phyloP scores from a whole-genome alignment of 2,797 vertebrate genomes.

The Distichodus sexfasciatus region DNA sequence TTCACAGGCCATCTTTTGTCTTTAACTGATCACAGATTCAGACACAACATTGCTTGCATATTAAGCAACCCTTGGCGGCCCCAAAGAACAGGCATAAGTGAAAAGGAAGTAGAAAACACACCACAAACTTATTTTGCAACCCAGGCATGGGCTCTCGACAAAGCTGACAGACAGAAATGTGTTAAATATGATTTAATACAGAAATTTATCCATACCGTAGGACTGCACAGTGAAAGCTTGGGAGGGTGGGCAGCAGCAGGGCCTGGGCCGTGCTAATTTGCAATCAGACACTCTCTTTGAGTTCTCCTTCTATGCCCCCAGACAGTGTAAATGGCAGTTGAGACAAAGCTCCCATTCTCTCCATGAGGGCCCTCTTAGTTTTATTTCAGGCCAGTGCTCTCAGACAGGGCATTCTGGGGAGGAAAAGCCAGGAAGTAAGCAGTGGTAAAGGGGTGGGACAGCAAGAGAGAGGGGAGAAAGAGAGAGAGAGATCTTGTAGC shows the following conservation, averaged over 20 bases:
- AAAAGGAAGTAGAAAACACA: conserved; percentile 30
- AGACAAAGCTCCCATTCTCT: conserved; percentile 76
- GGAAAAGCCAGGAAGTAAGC: conserved; percentile 62
- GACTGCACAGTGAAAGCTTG: conserved; percentile 33
- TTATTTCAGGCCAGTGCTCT: conserved; percentile 74
- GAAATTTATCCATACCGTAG: conserved; percentile 50
- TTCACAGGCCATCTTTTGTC: conserved; percentile 48
- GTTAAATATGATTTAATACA: conserved; percentile 37
- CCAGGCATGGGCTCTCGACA: conserved; percentile 13
- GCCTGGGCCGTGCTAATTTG: conserved; percentile 65
- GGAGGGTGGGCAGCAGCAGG: conserved; percentile 27
- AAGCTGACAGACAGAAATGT: conserved; percentile 35
- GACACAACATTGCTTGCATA: conserved; percentile 51
- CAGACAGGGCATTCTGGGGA: conserved; percentile 72
- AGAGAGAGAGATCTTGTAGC: conserved; percentile 49
- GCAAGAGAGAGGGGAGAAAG: conserved; percentile 43
- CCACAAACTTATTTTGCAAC: conserved; percentile 36
- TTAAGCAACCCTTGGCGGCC: conserved; percentile 42
- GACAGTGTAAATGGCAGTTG: conserved; percentile 73
- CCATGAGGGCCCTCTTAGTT: conserved; percentile 66
- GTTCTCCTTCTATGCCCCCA: conserved; percentile 63
- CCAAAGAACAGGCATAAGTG: conserved; percentile 30
- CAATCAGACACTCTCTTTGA: conserved; percentile 73
- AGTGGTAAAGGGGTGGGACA: conserved; percentile 57
- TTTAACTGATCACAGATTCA: conserved; percentile 56